These are phyloP conservation scores for Loris lydekkerianus DNA, from an alignment of 2,797 vertebrate species.

Conservation along the genomic window DNA sequence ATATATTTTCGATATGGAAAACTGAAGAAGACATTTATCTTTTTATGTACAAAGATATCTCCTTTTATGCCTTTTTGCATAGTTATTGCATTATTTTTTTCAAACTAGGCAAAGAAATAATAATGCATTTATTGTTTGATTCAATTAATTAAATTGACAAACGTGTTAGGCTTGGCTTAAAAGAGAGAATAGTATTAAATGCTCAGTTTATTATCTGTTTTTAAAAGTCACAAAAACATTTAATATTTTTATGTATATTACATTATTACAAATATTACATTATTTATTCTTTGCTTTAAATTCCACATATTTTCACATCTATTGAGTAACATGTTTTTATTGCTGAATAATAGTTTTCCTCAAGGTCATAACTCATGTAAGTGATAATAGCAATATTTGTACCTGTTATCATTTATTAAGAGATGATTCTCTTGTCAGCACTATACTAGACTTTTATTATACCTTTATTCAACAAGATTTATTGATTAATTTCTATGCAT, in stretches of 20 bases:
- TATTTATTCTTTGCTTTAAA: too few species aligned
- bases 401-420: not conserved
- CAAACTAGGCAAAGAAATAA: slow-evolving; percentile 10
- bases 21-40: not conserved
- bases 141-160: not conserved
- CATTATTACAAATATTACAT: too few species aligned
- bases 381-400: not conserved
- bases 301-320: not conserved
- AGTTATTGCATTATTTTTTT: not conserved
- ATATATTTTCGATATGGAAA: not conserved
- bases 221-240: slow-evolving; percentile 24
- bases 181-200: not conserved
- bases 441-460: not conserved
- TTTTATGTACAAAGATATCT: not conserved
- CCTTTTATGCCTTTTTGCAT: not conserved
- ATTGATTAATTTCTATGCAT: not conserved
- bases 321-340: not conserved
- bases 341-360: not conserved
- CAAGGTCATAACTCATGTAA: not conserved
- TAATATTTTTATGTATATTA: not conserved
- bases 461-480: not conserved
- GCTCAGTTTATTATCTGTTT: not conserved
- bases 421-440: not conserved
- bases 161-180: not conserved
- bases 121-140: not conserved